These are phyloP conservation scores for Nymphalis io DNA, from an alignment of 1,140 invertebrate species.

Conservation along the genomic window DNA sequence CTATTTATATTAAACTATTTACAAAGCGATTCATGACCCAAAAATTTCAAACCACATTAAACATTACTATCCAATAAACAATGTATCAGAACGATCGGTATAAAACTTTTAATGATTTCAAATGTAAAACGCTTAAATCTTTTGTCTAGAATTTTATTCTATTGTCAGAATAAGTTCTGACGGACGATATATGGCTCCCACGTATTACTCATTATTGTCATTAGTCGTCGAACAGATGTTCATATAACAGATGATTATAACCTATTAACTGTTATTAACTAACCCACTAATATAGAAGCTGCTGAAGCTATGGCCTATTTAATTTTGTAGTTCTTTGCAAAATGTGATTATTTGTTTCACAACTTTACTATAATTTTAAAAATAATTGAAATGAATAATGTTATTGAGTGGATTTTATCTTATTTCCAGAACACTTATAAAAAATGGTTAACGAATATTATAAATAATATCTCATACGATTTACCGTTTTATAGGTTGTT, in stretches of 20 bases:
- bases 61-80: not conserved
- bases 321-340: not conserved
- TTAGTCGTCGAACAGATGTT: conserved; percentile 48
- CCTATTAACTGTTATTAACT: conserved; percentile 53
- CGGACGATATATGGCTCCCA: conserved; percentile 29
- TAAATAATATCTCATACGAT: too few species aligned
- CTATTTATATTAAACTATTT: too few species aligned
- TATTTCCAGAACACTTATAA: too few species aligned
- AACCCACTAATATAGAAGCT: conserved; percentile 24
- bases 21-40: not conserved
- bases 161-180: conserved; percentile 15
- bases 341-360: too few species aligned
- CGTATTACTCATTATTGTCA: conserved; percentile 37
- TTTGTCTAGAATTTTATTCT: not conserved
- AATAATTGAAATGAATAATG: not conserved
- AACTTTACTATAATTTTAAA: not conserved
- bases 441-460: too few species aligned
- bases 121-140: conserved; percentile 18
- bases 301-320: not conserved
- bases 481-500: too few species aligned
- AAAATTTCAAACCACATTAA: not conserved
- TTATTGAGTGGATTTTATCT: too few species aligned
- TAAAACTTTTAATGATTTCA: conserved; percentile 12
- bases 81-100: not conserved
- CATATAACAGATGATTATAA: conserved; percentile 44